These are phyloP conservation scores for Drosophila nigrodunni DNA, from an alignment of 1,140 invertebrate species.

Conservation along the genomic window DNA sequence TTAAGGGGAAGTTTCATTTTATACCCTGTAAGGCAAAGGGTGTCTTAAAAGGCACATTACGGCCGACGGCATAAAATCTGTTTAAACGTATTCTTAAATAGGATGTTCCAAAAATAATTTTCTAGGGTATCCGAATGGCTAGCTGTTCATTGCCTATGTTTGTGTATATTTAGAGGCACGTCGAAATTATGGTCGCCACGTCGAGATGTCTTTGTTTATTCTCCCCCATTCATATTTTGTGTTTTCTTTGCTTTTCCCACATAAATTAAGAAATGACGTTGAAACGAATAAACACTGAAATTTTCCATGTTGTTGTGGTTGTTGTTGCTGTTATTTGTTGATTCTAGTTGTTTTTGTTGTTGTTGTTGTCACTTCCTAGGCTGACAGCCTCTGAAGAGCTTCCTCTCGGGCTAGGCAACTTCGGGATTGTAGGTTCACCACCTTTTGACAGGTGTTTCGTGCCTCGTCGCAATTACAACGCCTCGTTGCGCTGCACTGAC, in stretches of 20 bases:
- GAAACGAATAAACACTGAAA: constrained; percentile 64
- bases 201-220: constrained; percentile 62
- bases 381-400: constrained; percentile 58
- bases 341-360: constrained; percentile 16
- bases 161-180: constrained; percentile 26
- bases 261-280: constrained; percentile 80
- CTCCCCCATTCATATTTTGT: constrained; percentile 62
- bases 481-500: constrained; percentile 47
- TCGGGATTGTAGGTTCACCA: constrained; percentile 39
- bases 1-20: constrained; percentile 18
- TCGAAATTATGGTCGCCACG: constrained; percentile 51
- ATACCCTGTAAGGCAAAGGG: not conserved
- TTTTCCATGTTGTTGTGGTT: constrained; percentile 28
- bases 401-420: constrained; percentile 22
- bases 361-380: constrained; percentile 32
- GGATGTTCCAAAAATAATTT: not conserved
- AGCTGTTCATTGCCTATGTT: not conserved
- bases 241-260: constrained; percentile 57
- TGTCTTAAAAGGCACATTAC: no score
- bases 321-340: constrained; percentile 24
- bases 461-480: constrained; percentile 69
- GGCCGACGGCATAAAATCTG: no score
- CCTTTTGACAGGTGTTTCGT: constrained; percentile 66
- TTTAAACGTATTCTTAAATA: no score
- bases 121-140: constrained; percentile 13